Evolutionary conservation across 2,888 invertebrate species (phyloP), one percentile per base, ranked within the genome.

Genomic region (Harmothoe impar): DNA sequence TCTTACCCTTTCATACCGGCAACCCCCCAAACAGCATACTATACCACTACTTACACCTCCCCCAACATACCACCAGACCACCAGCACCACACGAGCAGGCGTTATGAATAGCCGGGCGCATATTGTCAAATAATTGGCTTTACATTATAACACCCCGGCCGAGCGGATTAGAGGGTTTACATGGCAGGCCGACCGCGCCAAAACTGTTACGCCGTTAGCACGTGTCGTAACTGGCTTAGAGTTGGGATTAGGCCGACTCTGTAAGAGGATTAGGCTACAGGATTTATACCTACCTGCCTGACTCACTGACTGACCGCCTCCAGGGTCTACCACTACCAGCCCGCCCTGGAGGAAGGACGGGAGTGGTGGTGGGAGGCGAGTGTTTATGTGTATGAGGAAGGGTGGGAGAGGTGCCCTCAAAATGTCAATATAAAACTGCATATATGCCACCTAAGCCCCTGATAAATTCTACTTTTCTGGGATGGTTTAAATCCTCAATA

Each of bases 51-150:
- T 15, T n/a, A 3, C 5, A 62, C 62, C 62, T 62, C 10, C 62
- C n/a, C 62, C 62, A n/a, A n/a, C n/a, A n/a, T n/a, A 72, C 72
- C 72, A 29, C 72, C 5, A 62, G 12, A 72, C 72, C 68, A 68
- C 68, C 72, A 29, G 12, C 72, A 29, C 62, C 62, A 62, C 62
- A 29, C 72, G n/a, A 15, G 29, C 23, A n/a, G 23, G 35, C 43
- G 29, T 43, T 84, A 84, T 84, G 84, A 84, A 84, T 51, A 31
- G 84, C 51, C 25, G 35, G 78, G 25, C 43, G 43, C 43, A 84
- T 62, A 62, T 84, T 84, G 84, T 84, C 84, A 51, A 84, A 84
- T 84, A 84, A 84, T 84, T 84, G 86, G 86, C 52, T 54, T 86
- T 86, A 86, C 56, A 54, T 54, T 56, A 10, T 86, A 52, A 86